A percentile compares a stretch with the other conserved stretches of the same genome.
phyloP scores from a whole-genome alignment of 2,888 invertebrate species.

The Sinopyrophorus schimmeli region DNA sequence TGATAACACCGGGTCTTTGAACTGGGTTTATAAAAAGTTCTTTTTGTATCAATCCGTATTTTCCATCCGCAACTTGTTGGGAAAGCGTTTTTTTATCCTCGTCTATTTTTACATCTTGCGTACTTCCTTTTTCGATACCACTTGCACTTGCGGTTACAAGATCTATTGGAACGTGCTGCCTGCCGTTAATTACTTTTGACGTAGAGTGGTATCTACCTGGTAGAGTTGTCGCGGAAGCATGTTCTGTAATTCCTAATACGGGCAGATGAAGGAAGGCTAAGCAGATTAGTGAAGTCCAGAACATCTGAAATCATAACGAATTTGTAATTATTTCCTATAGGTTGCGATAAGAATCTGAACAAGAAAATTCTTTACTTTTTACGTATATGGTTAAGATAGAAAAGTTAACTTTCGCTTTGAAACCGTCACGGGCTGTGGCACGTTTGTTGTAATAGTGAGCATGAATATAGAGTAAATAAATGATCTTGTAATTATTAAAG shows the following conservation, averaged over 20 bases:
- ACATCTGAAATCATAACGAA: slow-evolving; percentile 19
- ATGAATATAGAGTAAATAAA: slow-evolving; percentile 24
- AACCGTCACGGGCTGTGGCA: slow-evolving; percentile 25
- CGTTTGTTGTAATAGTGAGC: slow-evolving; percentile 16
- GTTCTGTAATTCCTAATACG: slow-evolving; percentile 49
- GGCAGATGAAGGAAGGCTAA: slow-evolving; percentile 36
- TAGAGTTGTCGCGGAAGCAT: background rate
- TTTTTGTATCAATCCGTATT: slow-evolving; percentile 85
- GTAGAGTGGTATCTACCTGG: slow-evolving; percentile 21
- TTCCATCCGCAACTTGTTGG: slow-evolving; percentile 89
- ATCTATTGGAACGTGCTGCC: slow-evolving; percentile 9
- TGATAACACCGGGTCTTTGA: slow-evolving; percentile 76
- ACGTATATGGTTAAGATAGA: too few relatives aligned
- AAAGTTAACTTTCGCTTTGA: slow-evolving; percentile 14
- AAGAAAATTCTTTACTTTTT: too few relatives aligned
- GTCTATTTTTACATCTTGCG: slow-evolving; percentile 53
- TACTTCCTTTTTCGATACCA: slow-evolving; percentile 3
- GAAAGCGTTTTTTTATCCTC: slow-evolving; percentile 82
- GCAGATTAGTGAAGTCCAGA: slow-evolving; percentile 7
- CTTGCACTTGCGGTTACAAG: slow-evolving; percentile 20
- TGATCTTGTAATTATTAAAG: slow-evolving; percentile 28
- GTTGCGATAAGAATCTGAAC: too few relatives aligned
- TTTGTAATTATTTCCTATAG: slow-evolving; percentile 12
- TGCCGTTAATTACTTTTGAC: background rate
- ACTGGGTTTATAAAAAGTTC: slow-evolving; percentile 74